Conservation (phyloP, 2,888 invertebrate genomes). For the Papilio gigon region DNA sequence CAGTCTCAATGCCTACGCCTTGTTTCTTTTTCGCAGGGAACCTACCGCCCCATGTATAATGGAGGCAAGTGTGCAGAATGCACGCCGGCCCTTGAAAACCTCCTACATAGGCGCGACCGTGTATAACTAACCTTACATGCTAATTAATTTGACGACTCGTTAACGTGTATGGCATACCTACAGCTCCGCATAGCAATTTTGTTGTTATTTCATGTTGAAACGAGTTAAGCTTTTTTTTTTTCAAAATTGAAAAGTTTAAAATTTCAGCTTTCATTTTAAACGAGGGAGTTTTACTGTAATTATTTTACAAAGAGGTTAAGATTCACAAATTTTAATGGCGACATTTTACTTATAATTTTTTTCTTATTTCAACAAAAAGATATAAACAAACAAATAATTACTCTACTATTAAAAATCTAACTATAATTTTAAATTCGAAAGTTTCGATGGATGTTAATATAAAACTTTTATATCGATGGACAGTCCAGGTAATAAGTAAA, state of each 20-base stretch:
- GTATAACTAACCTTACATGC: conserved; percentile 36
- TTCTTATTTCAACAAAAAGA: too few relatives aligned
- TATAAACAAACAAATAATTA: too few relatives aligned
- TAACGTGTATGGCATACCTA: conserved; percentile 12
- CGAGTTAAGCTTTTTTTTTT: not conserved
- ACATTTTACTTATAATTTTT: too few relatives aligned
- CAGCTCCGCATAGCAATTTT: not conserved
- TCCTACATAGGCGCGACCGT: conserved; percentile 37
- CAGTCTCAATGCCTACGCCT: conserved; percentile 55
- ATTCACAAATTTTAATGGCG: too few relatives aligned
- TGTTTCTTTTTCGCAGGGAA: conserved; percentile 64
- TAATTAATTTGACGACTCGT: conserved; percentile 40
- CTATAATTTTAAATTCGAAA: too few relatives aligned
- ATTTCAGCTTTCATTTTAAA: not conserved
- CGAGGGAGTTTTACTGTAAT: not conserved
- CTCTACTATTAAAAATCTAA: too few relatives aligned
- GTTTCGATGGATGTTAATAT: too few relatives aligned
- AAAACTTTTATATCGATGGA: too few relatives aligned
- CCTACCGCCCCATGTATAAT: conserved; percentile 59
- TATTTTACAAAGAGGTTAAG: too few relatives aligned
- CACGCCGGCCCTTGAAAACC: conserved; percentile 39
- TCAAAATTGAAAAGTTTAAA: not conserved
- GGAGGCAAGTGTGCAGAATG: conserved; percentile 61
- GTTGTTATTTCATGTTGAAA: conserved; percentile 19
- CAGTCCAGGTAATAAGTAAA: too few relatives aligned